Conservation (phyloP, 2,113 vertebrate species). For the Brachyhypopomus occidentalis region DNA sequence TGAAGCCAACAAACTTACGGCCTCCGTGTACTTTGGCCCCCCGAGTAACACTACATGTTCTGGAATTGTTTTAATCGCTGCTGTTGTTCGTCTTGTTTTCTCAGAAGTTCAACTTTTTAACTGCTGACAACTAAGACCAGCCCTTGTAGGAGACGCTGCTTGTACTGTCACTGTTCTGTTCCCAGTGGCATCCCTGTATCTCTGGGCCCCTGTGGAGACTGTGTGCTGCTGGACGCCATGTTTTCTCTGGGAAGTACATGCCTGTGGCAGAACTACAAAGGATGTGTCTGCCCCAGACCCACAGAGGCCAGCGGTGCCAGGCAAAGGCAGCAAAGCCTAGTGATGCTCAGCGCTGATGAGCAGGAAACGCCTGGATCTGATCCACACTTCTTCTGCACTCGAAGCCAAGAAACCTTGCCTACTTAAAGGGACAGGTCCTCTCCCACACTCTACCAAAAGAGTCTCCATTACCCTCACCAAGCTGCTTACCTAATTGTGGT, state of each 20-base stretch:
- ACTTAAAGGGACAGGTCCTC: conserved; percentile 38
- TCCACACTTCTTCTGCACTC: conserved; percentile 40
- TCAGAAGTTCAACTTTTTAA: conserved; percentile 40
- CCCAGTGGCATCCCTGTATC: conserved; percentile 46
- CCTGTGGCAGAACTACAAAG: conserved; percentile 51
- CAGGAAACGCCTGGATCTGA: conserved; percentile 54
- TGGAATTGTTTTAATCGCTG: conserved; percentile 16
- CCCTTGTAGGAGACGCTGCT: conserved; percentile 38
- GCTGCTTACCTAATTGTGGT: background rate
- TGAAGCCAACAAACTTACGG: background rate
- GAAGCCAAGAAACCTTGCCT: conserved; percentile 25
- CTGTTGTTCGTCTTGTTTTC: conserved; percentile 21
- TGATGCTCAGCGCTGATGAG: conserved; percentile 45
- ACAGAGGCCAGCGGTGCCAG: conserved; percentile 37
- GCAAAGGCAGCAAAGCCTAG: conserved; percentile 34
- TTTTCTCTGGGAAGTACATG: conserved; percentile 58
- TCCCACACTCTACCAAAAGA: background rate
- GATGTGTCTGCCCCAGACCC: conserved; percentile 45
- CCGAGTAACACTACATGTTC: background rate
- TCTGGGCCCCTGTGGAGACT: conserved; percentile 46
- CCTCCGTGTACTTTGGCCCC: background rate
- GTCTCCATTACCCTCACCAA: background rate
- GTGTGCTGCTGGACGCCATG: conserved; percentile 39
- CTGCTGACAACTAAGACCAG: conserved; percentile 36
- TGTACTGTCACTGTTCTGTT: conserved; percentile 37